These are phyloP conservation scores for Oryzias sinensis DNA, from an alignment of 2,797 vertebrate genomes.

Conservation along the genomic window DNA sequence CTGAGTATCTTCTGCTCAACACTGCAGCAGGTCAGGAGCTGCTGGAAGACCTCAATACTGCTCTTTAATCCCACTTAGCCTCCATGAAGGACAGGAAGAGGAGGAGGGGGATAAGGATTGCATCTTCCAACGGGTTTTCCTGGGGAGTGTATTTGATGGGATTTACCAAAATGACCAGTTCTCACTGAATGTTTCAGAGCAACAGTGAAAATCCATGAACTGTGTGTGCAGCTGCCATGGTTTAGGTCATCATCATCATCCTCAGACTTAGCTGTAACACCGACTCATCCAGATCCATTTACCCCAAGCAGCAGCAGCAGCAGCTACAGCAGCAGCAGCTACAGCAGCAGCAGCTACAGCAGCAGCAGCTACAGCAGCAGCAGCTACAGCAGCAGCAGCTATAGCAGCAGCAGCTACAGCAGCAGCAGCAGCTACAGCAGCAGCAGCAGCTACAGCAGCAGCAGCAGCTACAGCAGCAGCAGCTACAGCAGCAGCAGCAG, in stretches of 20 bases:
- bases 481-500: too few relatives aligned
- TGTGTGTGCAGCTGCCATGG: background rate
- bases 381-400: background rate
- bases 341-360: background rate
- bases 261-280: background rate
- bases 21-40: background rate
- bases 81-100: background rate
- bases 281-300: constrained; percentile 13
- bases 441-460: too few relatives aligned
- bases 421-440: background rate
- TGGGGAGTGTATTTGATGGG: too few relatives aligned
- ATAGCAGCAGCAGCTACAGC: too few relatives aligned
- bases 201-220: background rate
- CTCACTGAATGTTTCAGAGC: too few relatives aligned
- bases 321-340: background rate
- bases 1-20: constrained; percentile 7
- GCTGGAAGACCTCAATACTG: constrained; percentile 20
- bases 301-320: background rate
- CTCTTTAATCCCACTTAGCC: constrained; percentile 20
- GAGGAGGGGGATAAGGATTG: background rate
- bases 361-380: background rate
- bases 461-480: background rate
- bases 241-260: constrained; percentile 29
- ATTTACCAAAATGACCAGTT: too few relatives aligned
- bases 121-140: background rate